Evolutionary conservation across 2,888 invertebrate genomes (phyloP).

Genomic region (Odontomyia ornata): DNA sequence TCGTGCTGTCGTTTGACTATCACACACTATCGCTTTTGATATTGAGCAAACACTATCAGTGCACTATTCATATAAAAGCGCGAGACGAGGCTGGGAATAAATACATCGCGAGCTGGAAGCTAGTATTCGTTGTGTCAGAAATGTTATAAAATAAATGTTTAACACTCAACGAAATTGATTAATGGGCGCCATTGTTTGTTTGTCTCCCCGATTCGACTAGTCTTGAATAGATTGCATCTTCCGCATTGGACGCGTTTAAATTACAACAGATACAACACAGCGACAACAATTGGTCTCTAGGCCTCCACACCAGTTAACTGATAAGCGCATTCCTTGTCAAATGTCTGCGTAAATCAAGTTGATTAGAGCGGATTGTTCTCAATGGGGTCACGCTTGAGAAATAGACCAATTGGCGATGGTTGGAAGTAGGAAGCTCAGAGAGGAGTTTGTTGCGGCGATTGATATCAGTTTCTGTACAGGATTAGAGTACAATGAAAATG

Average conservation of each 20-base stretch:
- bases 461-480: too few species aligned
- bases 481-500: too few species aligned
- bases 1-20: not conserved
- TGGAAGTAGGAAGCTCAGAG: too few species aligned
- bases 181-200: slow-evolving; percentile 32
- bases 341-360: slow-evolving; percentile 31
- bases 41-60: not conserved
- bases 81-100: not conserved
- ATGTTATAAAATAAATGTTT: not conserved
- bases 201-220: slow-evolving; percentile 14
- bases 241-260: slow-evolving; percentile 26
- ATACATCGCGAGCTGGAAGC: not conserved
- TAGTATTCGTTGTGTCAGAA: not conserved
- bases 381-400: slow-evolving; percentile 36
- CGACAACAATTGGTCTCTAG: too few species aligned
- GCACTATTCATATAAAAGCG: too few species aligned
- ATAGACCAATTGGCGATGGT: not conserved
- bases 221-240: slow-evolving; percentile 24
- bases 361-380: slow-evolving; percentile 18
- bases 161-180: slow-evolving; percentile 31
- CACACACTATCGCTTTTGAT: not conserved
- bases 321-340: slow-evolving; percentile 22
- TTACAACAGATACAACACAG: not conserved
- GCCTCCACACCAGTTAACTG: slow-evolving; percentile 23
- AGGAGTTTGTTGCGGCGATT: too few species aligned